Evolutionary conservation across 2,113 vertebrate species (phyloP), one percentile per base, ranked within the genome.

Genomic region (Atractosteus spatula): DNA sequence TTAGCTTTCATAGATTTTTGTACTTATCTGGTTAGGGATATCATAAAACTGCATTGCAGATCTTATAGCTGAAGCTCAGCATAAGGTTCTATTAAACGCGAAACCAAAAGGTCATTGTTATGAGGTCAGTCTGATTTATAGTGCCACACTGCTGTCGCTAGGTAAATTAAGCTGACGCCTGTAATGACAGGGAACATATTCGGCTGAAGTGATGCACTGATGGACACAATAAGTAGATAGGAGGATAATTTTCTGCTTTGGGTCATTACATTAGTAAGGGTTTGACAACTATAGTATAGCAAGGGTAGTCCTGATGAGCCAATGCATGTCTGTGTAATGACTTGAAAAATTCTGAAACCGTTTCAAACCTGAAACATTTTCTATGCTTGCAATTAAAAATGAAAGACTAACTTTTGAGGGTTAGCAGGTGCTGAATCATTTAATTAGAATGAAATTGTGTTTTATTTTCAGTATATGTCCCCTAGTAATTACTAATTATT

Each of bases 281-380:
- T 71, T 71, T 74, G 83, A 82, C 79, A 77, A 80, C 81, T 87
- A 66, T 72, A 45, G 51, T 70, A 67, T 77, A 80, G 78, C 56
- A 74, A 70, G 69, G 63, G 47, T 10, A 67, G 73, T 77, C 68
- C 41, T 8, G 71, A 42, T 65, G 63, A 11, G 63, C 14, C 12
- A 29, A 29, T 29, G 29, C 29, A 1, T 29, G 29, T 29, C 29
- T 29, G 29, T 29, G 29, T 2, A 29, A 29, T 29, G 29, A 29
- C 29, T 29, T 29, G 29, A 29, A 29, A 29, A 29, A 29, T 29
- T 29, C 29, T 29, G 29, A 29, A 29, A 29, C 29, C 29, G 2
- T 29, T 29, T 29, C 29, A 29, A 29, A 29, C 29, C 29, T 2
- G 29, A 29, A 29, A 29, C 29, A 29, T 29, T 29, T 2, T 29